phyloP scores from a whole-genome alignment of 2,113 vertebrate genomes.

The Megaceryle torquata region DNA sequence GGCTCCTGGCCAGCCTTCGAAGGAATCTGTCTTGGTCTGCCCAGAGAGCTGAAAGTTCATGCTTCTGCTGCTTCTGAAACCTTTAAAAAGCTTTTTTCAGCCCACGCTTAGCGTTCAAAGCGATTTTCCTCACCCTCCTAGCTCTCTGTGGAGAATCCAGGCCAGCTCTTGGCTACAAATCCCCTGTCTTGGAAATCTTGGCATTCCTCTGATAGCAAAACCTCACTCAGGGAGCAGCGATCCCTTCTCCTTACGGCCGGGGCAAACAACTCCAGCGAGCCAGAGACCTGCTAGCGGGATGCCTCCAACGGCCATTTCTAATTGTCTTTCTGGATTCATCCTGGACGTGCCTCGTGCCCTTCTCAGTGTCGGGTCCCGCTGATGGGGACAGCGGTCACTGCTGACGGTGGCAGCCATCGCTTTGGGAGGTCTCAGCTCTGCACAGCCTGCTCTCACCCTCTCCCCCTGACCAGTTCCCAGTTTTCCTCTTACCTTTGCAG shows the following conservation, averaged over 20 bases:
- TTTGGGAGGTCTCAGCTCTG: not conserved
- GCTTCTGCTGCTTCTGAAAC: not conserved
- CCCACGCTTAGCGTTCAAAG: not conserved
- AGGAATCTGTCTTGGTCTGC: not conserved
- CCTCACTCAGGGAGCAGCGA: not conserved
- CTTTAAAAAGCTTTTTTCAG: not conserved
- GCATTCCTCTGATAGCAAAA: not conserved
- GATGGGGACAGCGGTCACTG: rapidly evolving
- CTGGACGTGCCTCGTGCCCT: rapidly evolving
- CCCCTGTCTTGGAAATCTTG: not conserved
- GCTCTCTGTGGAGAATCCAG: not conserved
- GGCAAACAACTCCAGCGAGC: not conserved
- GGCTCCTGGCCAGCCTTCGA: rapidly evolving
- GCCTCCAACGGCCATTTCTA: not conserved
- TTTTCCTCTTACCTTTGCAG: not conserved
- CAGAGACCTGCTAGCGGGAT: not conserved
- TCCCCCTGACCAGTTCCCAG: not conserved
- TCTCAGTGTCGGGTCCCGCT: rapidly evolving
- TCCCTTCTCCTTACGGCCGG: not conserved
- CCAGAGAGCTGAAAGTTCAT: not conserved
- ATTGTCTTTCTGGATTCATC: not conserved
- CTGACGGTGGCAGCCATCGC: not conserved
- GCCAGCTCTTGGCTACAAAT: not conserved
- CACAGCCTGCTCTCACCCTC: not conserved
- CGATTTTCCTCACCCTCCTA: not conserved